A percentile compares a stretch with the other conserved stretches of the same genome.
These are phyloP conservation scores for Microtus pennsylvanicus DNA, from an alignment of 2,113 vertebrate species.

Conservation along the genomic window DNA sequence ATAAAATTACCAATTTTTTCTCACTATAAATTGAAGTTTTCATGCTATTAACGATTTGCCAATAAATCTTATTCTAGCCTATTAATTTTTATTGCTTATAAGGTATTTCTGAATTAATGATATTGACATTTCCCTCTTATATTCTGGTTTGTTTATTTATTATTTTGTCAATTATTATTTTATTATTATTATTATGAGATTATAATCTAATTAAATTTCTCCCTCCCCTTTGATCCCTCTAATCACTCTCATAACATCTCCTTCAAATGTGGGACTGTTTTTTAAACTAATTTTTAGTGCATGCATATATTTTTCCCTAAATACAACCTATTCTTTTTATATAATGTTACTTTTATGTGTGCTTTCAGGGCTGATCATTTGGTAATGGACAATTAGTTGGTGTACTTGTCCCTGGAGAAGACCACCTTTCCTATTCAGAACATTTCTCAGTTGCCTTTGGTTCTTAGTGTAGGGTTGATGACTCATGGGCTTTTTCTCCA, in stretches of 20 bases:
- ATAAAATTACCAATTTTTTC: not conserved
- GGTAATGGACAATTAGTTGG: not conserved
- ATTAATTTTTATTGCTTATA: not conserved
- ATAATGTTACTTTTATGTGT: not conserved
- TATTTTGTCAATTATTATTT: not conserved
- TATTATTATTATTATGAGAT: not conserved
- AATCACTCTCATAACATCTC: not conserved
- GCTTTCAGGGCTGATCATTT: not conserved
- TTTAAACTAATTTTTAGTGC: not conserved
- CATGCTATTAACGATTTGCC: not conserved
- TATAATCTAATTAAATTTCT: not conserved
- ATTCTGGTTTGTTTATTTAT: not conserved
- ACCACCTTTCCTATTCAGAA: too few species aligned
- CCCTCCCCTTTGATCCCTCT: not conserved
- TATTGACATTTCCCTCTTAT: not conserved
- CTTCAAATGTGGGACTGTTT: not conserved
- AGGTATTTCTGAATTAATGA: not conserved
- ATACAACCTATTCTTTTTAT: not conserved
- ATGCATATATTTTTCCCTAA: not conserved
- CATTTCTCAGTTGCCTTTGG: not conserved
- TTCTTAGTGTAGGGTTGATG: not conserved
- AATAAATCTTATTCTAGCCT: not conserved
- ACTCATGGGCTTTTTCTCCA: not conserved
- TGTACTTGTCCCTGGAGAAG: not conserved
- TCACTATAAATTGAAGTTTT: not conserved